Evolutionary conservation across 2,113 vertebrate genomes (phyloP), one percentile per base, ranked within the genome.

Genomic region (Actinemys pallida): DNA sequence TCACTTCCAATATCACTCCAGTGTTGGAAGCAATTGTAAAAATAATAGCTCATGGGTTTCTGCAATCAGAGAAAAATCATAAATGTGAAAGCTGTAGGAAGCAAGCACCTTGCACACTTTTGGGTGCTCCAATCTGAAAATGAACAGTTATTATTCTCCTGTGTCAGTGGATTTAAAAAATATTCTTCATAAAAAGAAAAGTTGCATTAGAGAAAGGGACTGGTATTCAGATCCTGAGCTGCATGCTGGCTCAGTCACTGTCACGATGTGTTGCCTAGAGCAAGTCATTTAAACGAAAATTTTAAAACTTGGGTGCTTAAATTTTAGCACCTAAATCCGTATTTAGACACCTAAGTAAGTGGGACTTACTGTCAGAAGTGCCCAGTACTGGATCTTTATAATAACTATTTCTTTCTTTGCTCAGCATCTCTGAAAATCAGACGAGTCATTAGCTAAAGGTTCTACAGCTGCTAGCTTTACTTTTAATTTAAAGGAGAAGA

Each of bases 341-440:
- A 6, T 39, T 31, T 59, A 91, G 59, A 76, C 54, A 86, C 79
- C 80, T 20, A 9, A 59, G 29, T 22, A 14, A 75, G 56, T 8
- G 24, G 10, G 10, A 45, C 5, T 45, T 76, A 39, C 65, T 76
- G 19, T 56, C 78, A 47, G 85, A 39, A 79, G 47, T 1, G 0
- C 42, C 53, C 9, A 0, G 65, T 24, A 24, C 16, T 24, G 10
- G 1, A 0, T 47, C 25, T 84, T 84, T 54, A 39, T 42, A 19
- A 53, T n/a, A 6, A 12, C 16, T 45, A 49, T 24, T 42, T 56
- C 25, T 56, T 57, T 19, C 9, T 11, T 11, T n/a, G 5, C 52
- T 9, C 24, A 52, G 10, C 2, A 5, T n/a, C 72, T 62, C 69
- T 49, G 78, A 83, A 53, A 72, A 86, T 14, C 14, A 29, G 65